Percentiles rank a stretch among this genome's conserved stretches.
Evolutionary conservation across 2,888 invertebrate genomes (phyloP).

Genomic region (Cancer borealis): DNA sequence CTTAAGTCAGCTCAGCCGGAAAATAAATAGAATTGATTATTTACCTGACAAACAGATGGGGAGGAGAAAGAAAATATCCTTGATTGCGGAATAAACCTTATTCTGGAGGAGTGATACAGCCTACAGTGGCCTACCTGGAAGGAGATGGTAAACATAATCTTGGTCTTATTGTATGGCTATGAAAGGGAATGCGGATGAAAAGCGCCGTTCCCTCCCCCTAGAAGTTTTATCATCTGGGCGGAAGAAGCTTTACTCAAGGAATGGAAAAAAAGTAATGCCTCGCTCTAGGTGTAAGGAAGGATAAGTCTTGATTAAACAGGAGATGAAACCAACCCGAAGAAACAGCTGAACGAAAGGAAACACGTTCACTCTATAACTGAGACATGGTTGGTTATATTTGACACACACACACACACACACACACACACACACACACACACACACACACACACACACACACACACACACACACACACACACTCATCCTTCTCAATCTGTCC

Average conservation of each 20-base stretch:
- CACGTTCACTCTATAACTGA: neutral
- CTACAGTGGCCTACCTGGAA: neutral
- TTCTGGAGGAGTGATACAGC: neutral
- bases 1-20: neutral
- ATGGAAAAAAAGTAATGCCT: neutral
- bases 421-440: slow-evolving; percentile 16
- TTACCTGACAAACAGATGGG: neutral
- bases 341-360: neutral
- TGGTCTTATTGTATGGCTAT: slow-evolving; percentile 5
- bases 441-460: slow-evolving; percentile 3
- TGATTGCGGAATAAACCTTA: neutral
- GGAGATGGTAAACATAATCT: slow-evolving; percentile 20
- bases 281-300: neutral
- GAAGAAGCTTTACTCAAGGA: neutral
- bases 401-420: slow-evolving; percentile 9
- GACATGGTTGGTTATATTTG: neutral
- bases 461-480: neutral
- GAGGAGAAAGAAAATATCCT: neutral
- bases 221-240: neutral
- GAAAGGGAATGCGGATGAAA: slow-evolving; percentile 7
- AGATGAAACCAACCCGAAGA: neutral
- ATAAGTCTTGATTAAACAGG: slow-evolving; percentile 10
- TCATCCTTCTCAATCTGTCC: neutral
- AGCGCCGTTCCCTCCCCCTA: neutral
- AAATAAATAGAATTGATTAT: neutral